Conservation (phyloP, 2,113 vertebrate species). For the Vireo altiloquus region DNA sequence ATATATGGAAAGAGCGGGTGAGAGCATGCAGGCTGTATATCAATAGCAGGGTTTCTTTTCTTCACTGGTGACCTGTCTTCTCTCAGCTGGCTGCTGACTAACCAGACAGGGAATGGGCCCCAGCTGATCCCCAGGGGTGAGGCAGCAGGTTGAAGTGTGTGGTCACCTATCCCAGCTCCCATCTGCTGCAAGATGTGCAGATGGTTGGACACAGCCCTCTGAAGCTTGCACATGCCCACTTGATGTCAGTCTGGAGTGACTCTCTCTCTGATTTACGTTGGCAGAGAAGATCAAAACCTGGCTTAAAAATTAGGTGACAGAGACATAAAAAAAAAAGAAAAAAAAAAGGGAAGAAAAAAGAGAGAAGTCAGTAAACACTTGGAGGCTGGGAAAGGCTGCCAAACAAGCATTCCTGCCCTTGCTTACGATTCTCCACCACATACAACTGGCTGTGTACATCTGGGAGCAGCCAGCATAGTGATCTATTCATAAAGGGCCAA, state of each 20-base stretch:
- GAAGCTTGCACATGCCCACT: background rate
- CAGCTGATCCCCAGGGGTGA: background rate
- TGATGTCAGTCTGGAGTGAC: background rate
- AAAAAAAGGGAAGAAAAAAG: no score
- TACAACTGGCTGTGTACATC: slow-evolving; percentile 44
- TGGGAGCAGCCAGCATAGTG: slow-evolving; percentile 56
- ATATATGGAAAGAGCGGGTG: background rate
- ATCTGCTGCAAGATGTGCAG: background rate
- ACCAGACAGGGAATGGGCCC: background rate
- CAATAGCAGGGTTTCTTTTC: slow-evolving; percentile 4
- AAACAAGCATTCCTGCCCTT: slow-evolving; percentile 54
- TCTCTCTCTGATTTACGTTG: background rate
- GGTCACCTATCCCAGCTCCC: background rate
- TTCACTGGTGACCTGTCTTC: background rate
- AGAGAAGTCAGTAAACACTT: slow-evolving; percentile 14
- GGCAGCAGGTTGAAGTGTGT: background rate
- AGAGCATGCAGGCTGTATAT: background rate
- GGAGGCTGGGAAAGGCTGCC: slow-evolving; percentile 26
- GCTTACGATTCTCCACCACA: slow-evolving; percentile 17
- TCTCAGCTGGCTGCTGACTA: background rate
- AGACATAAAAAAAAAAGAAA: background rate
- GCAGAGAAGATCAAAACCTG: background rate
- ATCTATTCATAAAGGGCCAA: slow-evolving; percentile 68
- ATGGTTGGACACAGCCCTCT: background rate
- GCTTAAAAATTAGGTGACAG: slow-evolving; percentile 28